Base-by-base conservation (phyloP, 2,888 invertebrate genomes). In the Pammene fasciana region DNA sequence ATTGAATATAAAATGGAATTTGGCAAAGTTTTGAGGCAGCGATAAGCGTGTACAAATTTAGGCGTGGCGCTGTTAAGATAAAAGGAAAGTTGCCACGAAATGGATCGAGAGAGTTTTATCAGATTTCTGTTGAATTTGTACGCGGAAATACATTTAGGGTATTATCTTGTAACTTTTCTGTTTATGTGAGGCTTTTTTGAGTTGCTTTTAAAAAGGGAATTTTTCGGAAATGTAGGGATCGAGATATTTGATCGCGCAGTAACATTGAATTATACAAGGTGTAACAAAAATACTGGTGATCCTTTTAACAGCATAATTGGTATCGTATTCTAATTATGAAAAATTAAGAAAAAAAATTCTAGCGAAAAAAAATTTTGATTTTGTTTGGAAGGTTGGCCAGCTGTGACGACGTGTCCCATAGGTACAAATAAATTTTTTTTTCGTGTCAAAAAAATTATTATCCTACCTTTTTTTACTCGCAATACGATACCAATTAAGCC, bases 31-130 rank as follows among this genome's bases (percentile, higher is more conserved):
- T 86, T 80, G 75, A 73, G 68, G 74, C 71, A 66, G 68, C 79
- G 83, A 82, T 83, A 84, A 84, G 81, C 76, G 79, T 83, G 82
- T 79, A 84, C 83, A 85, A 85, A 85, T 84, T 83, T 80, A 76
- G 81, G 80, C 76, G 75, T 78, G 72, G 72, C 74, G 68, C 72
- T 73, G 75, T 67, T 72, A 74, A 84, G 85, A 86, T 86, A 85
- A 86, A 84, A 82, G 82, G 70, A 82, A 86, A 87, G 82, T 86
- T 86, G 75, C 71, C 71, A 78, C 78, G 77, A 76, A 86, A 85
- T 83, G 84, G 81, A 84, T 84, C 80, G 82, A 76, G 77, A 67
- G 73, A 76, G 75, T 81, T 81, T 83, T 86, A 83, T 84, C 84
- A 80, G 83, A 82, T 84, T 80, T 71, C 65, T 70, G 71, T 74